Evolutionary conservation across 2,888 invertebrate genomes (phyloP), one percentile per base, ranked within the genome.

Genomic region (Eutolmus rufibarbis): DNA sequence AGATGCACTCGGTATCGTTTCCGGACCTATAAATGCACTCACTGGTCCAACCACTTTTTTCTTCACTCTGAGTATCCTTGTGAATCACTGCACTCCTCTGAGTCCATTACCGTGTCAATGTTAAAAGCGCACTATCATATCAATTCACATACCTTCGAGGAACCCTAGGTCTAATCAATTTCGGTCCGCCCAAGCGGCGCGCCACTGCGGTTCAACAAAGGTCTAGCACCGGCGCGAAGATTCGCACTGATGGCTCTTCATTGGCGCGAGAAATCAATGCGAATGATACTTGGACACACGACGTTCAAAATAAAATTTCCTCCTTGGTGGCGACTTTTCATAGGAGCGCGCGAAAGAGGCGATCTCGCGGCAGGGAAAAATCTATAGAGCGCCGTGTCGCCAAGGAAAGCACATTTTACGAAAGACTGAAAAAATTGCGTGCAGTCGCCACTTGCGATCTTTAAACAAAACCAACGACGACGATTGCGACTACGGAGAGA

Each of bases 41-140:
- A 85, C 85, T 85, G 85, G 85, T 46, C 74, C 43, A 74, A 85
- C 85, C 85, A 85, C 85, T 85, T 85, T 84, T 85, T 84, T 66
- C 23, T 66, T 74, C 74, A 85, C 85, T 85, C 8, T 43, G 31
- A 85, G 74, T 46, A 85, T 74, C 85, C 85, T 85, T 85, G 16
- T 34, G 43, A 74, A 4, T 84, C 74, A 74, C 43, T 51, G 43
- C 46, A 74, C 23, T 51, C 74, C 85, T 31, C 43, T 84, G 57
- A 46, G 74, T 85, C 28, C 46, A 74, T 74, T 85, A 85, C 40
- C 74, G 46, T 74, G 16, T 43, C 3, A 34, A 74, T 84, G 43
- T 74, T 66, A 84, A 84, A 3, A 37, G 3, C 23, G 66, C 28
- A 66, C 66, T 19, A 23, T 23, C 66, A 28, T 28, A 66, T 66